These are phyloP conservation scores for Steinernema scapterisci DNA, from an alignment of 2,888 invertebrate species.

Conservation along the genomic window DNA sequence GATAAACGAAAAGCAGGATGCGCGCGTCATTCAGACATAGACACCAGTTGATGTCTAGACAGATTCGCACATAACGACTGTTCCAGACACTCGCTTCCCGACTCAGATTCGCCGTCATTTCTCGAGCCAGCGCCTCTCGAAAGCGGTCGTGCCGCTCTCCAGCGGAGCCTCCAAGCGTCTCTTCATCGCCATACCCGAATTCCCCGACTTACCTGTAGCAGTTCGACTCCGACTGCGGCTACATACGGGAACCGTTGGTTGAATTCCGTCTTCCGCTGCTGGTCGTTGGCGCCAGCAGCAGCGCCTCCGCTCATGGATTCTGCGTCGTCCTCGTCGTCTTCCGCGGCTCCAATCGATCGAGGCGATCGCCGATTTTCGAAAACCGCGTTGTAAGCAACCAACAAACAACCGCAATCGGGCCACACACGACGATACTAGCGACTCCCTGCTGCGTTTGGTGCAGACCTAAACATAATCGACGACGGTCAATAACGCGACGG, in stretches of 20 bases:
- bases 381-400: neutral
- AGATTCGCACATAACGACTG: too few relatives aligned
- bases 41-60: neutral
- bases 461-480: constrained; percentile 1
- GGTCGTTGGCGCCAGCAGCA: neutral
- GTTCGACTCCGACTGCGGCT: neutral
- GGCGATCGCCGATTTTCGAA: too few relatives aligned
- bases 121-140: too few relatives aligned
- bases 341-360: neutral
- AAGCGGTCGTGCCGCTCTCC: too few relatives aligned
- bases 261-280: neutral
- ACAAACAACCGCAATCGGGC: constrained; percentile 25
- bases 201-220: neutral
- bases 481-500: constrained; percentile 11
- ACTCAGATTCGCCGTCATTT: too few relatives aligned
- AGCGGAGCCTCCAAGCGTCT: too few relatives aligned
- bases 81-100: too few relatives aligned
- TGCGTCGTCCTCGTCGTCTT: neutral
- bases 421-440: constrained; percentile 4
- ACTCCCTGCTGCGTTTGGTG: neutral
- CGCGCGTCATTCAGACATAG: too few relatives aligned
- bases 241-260: neutral
- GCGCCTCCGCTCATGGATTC: neutral
- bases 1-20: too few relatives aligned
- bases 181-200: too few relatives aligned